Percentiles rank a stretch among this genome's conserved stretches.
These are phyloP conservation scores for Zele albiditarsus DNA, from an alignment of 2,888 invertebrate species.

Conservation along the genomic window DNA sequence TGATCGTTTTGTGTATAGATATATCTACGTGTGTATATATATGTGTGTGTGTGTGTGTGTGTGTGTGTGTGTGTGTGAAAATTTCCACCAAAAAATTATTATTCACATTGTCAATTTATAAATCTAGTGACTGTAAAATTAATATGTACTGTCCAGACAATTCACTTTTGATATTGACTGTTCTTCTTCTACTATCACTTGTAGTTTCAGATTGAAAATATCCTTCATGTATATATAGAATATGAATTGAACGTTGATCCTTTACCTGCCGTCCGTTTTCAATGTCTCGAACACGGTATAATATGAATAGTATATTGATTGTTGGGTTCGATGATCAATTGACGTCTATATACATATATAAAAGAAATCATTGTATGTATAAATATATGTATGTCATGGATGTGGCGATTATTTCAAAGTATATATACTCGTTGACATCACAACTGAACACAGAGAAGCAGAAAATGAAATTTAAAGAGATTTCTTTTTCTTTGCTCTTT, in stretches of 20 bases:
- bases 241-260: neutral
- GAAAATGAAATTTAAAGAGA: neutral
- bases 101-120: too few relatives aligned
- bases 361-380: neutral
- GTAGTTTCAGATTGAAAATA: too few relatives aligned
- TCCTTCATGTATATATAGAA: neutral
- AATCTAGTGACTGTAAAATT: too few relatives aligned
- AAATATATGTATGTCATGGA: neutral
- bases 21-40: neutral
- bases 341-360: neutral
- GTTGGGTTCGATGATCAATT: neutral
- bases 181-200: too few relatives aligned
- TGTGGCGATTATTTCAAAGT: neutral
- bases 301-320: neutral
- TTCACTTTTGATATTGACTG: too few relatives aligned
- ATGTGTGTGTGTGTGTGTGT: too few relatives aligned
- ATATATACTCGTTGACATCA: neutral
- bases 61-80: too few relatives aligned
- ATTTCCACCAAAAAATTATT: too few relatives aligned
- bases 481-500: neutral
- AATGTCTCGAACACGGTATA: neutral
- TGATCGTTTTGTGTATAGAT: neutral
- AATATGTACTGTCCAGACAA: too few relatives aligned
- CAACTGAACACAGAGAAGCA: neutral
- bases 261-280: neutral